Evolutionary conservation across 64 coral and sea anemone genomes (phyloP).

Genomic region (Dendrophyllia cribrosa): DNA sequence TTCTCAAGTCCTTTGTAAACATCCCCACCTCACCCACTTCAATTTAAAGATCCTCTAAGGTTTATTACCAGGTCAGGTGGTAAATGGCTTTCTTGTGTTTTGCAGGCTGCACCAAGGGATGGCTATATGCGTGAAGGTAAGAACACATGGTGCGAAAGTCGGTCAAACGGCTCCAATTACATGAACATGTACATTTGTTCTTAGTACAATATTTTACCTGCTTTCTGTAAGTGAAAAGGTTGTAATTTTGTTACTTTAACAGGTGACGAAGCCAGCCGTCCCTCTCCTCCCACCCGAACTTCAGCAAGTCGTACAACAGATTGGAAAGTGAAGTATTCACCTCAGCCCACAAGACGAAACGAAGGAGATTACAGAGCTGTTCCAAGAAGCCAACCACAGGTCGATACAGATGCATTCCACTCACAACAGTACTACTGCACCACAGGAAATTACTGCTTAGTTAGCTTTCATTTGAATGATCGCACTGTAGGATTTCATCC

Average conservation of each 20-base stretch:
- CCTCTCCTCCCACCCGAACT: conserved; percentile 74
- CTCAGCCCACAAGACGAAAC: not conserved
- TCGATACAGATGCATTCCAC: not conserved
- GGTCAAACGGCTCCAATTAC: not conserved
- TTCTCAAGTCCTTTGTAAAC: too few species aligned
- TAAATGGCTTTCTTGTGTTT: not conserved
- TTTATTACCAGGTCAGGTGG: not conserved
- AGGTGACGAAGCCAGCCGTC: conserved; percentile 59
- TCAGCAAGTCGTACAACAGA: conserved; percentile 71
- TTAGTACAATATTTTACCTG: too few species aligned
- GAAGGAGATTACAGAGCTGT: not conserved
- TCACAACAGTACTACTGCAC: too few species aligned
- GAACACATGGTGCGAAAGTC: not conserved
- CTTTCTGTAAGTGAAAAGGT: too few species aligned
- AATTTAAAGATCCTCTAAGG: too few species aligned
- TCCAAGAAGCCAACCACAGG: not conserved
- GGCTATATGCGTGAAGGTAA: conserved; percentile 17
- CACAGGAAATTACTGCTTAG: too few species aligned
- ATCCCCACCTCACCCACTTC: too few species aligned
- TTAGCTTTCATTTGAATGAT: too few species aligned
- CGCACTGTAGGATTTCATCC: too few species aligned
- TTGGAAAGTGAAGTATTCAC: conserved; percentile 72
- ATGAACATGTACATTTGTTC: not conserved
- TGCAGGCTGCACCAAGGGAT: conserved; percentile 11
- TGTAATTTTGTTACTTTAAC: not conserved